These are phyloP conservation scores for Mobula birostris DNA, from an alignment of 2,113 vertebrate species.

Conservation along the genomic window DNA sequence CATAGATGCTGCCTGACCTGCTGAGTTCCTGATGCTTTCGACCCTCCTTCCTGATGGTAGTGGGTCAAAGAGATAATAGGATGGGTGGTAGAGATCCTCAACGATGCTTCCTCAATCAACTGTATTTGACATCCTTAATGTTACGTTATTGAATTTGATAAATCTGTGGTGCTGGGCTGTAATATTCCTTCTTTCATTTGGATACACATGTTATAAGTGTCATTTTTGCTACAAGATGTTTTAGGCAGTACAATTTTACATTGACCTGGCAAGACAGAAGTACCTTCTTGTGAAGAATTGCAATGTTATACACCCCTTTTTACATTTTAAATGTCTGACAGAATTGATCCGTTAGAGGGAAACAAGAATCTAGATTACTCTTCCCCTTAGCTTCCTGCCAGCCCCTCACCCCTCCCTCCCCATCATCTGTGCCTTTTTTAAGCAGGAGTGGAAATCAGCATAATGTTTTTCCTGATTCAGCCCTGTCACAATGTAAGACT, in stretches of 20 bases:
- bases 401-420: slow-evolving; percentile 13
- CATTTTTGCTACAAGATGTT: slow-evolving; percentile 37
- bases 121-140: not conserved
- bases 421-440: slow-evolving; percentile 28
- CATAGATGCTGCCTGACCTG: too few species aligned
- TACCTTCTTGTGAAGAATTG: slow-evolving; percentile 10
- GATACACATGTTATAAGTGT: slow-evolving; percentile 40
- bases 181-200: not conserved
- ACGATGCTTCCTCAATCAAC: not conserved
- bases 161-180: not conserved
- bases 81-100: too few species aligned
- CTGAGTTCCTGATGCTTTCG: too few species aligned
- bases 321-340: slow-evolving; percentile 31
- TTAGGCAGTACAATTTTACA: slow-evolving; percentile 40
- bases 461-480: slow-evolving; percentile 75
- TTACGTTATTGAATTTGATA: not conserved
- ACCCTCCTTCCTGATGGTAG: too few species aligned
- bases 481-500: slow-evolving; percentile 71
- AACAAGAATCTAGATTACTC: slow-evolving; percentile 32
- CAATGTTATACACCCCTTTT: not conserved
- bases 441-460: slow-evolving; percentile 58
- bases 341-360: slow-evolving; percentile 24
- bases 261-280: slow-evolving; percentile 45
- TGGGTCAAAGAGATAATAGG: too few species aligned
- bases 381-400: slow-evolving; percentile 30